Conservation (phyloP, 2,888 invertebrate genomes). For the Euspilapteryx auroguttella region DNA sequence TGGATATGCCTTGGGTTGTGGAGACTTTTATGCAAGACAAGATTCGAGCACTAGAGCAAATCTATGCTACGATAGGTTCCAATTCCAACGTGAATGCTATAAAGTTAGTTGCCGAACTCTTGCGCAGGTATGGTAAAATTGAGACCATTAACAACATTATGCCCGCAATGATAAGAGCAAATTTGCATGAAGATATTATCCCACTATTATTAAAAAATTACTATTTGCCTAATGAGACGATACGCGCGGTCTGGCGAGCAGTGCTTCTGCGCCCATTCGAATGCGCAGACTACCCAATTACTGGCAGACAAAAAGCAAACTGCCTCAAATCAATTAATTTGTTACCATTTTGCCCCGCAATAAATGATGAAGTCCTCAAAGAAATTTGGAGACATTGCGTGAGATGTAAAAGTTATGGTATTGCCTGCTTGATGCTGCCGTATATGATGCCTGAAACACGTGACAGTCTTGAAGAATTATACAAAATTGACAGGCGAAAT, state of each 20-base stretch:
- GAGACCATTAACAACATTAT: slow-evolving; percentile 26
- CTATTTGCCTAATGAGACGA: slow-evolving; percentile 26
- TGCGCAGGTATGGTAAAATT: slow-evolving; percentile 26
- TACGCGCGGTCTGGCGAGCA: slow-evolving; percentile 42
- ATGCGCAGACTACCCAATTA: slow-evolving; percentile 48
- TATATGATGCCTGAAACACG: slow-evolving; percentile 39
- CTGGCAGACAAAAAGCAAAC: slow-evolving; percentile 39
- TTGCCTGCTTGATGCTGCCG: slow-evolving; percentile 46
- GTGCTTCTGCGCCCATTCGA: slow-evolving; percentile 37
- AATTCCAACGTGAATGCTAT: slow-evolving; percentile 33
- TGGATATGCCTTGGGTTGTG: slow-evolving; percentile 50
- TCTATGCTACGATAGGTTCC: slow-evolving; percentile 27
- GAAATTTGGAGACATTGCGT: slow-evolving; percentile 52
- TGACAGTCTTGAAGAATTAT: slow-evolving; percentile 29
- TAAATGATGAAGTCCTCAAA: slow-evolving; percentile 42
- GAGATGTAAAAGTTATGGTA: slow-evolving; percentile 37
- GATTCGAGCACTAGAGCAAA: slow-evolving; percentile 32
- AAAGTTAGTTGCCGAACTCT: slow-evolving; percentile 32
- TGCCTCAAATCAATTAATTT: slow-evolving; percentile 45
- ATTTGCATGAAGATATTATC: slow-evolving; percentile 36
- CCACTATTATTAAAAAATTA: slow-evolving; percentile 34
- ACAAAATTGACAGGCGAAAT: slow-evolving; percentile 44
- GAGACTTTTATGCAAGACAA: slow-evolving; percentile 45
- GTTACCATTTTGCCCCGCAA: slow-evolving; percentile 40
- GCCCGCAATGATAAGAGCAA: slow-evolving; percentile 25